These are phyloP conservation scores for Bombus turneri DNA, from an alignment of 1,140 invertebrate genomes.

Conservation along the genomic window DNA sequence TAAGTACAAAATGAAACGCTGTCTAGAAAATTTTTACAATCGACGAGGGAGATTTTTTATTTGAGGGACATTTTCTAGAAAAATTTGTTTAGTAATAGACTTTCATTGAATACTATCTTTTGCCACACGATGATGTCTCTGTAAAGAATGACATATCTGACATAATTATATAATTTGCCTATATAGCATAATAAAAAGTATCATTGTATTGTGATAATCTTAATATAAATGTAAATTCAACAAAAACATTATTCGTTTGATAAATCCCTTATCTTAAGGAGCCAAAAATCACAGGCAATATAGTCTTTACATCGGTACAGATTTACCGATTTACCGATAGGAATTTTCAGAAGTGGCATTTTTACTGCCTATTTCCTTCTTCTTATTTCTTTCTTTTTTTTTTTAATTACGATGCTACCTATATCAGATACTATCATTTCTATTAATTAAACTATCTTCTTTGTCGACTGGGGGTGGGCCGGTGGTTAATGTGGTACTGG, in stretches of 20 bases:
- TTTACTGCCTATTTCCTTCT: conserved; percentile 59
- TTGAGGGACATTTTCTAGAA: conserved; percentile 26
- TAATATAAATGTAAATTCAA: conserved; percentile 70
- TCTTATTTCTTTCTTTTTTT: not conserved
- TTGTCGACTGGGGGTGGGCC: conserved; percentile 92
- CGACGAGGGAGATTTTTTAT: not conserved
- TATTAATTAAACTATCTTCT: conserved; percentile 80
- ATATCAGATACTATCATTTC: conserved; percentile 81
- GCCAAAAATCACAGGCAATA: conserved; percentile 70
- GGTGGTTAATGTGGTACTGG: conserved; percentile 87
- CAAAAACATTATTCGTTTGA: conserved; percentile 61
- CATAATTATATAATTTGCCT: conserved; percentile 53
- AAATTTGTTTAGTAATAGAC: conserved; percentile 45
- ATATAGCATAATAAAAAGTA: conserved; percentile 52
- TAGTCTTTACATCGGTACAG: conserved; percentile 59
- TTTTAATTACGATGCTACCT: conserved; percentile 65
- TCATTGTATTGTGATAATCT: conserved; percentile 44
- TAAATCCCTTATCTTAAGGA: conserved; percentile 66
- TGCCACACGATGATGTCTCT: conserved; percentile 38
- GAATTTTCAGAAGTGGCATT: conserved; percentile 62
- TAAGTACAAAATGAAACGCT: conserved; percentile 46
- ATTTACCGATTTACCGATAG: conserved; percentile 39
- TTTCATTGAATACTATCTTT: conserved; percentile 59
- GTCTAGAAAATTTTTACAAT: conserved; percentile 27
- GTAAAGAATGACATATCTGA: conserved; percentile 57